These are phyloP conservation scores for Tokudaia muenninki DNA, from an alignment of 2,797 vertebrate genomes.

Conservation along the genomic window DNA sequence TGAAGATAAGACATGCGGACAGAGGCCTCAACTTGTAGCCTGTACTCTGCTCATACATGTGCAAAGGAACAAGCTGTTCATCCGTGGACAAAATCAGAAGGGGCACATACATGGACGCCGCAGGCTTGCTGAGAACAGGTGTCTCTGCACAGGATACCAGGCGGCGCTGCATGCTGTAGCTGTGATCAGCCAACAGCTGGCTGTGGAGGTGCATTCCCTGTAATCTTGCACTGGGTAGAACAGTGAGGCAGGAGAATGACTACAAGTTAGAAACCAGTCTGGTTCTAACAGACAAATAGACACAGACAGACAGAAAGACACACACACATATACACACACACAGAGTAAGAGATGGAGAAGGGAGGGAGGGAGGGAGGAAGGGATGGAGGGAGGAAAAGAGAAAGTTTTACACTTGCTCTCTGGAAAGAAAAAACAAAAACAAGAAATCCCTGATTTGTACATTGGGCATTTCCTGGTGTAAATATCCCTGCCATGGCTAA, in stretches of 20 bases:
- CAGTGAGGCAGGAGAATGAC: neutral
- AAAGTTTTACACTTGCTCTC: neutral
- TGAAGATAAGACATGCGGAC: neutral
- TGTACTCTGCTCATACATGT: neutral
- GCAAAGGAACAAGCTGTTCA: neutral
- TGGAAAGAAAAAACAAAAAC: neutral
- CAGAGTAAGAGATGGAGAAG: neutral
- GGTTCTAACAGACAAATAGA: neutral
- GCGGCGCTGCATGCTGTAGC: too few species aligned
- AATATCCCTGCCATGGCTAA: neutral
- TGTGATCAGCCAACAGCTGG: neutral
- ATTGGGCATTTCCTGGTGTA: neutral
- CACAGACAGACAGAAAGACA: neutral
- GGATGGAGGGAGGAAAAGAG: neutral
- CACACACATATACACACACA: neutral
- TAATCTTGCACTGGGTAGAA: neutral
- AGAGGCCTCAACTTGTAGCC: neutral
- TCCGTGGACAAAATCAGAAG: neutral
- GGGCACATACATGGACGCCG: accelerated
- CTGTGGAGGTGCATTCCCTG: neutral
- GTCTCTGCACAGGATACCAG: accelerated
- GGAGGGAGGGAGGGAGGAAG: too few species aligned
- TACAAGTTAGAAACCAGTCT: neutral
- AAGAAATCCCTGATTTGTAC: neutral
- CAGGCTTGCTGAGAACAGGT: neutral